phyloP scores from a whole-genome alignment of 2,113 vertebrate species.

The Rhinogobius similis region DNA sequence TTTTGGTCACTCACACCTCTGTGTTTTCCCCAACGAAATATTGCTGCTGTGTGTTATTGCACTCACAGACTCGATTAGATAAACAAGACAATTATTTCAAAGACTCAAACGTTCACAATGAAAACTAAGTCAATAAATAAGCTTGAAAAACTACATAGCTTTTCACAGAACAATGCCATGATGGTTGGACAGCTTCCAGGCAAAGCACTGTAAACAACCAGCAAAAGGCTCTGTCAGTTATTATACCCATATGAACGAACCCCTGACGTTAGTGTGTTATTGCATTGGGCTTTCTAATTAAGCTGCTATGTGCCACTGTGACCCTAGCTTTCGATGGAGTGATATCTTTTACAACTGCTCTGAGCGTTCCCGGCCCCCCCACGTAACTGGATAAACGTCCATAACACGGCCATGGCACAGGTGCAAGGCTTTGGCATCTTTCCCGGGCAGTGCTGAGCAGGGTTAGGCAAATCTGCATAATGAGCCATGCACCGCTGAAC shows the following conservation, averaged over 20 bases:
- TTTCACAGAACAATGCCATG: not conserved
- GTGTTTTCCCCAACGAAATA: conserved; percentile 12
- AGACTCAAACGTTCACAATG: conserved; percentile 21
- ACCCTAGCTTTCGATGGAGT: conserved; percentile 1
- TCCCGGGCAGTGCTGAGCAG: conserved; percentile 22
- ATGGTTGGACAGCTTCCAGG: not conserved
- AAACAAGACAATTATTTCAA: conserved; percentile 8
- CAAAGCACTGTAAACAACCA: conserved; percentile 20
- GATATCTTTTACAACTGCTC: conserved; percentile 33
- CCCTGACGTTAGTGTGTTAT: conserved; percentile 1
- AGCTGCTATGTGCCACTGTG: not conserved
- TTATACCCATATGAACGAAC: not conserved
- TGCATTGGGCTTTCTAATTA: conserved; percentile 31
- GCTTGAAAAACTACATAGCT: conserved; percentile 16
- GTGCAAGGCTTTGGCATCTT: conserved; percentile 40
- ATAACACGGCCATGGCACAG: conserved; percentile 9
- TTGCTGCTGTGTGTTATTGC: conserved; percentile 4
- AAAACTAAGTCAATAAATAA: conserved; percentile 14
- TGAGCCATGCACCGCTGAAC: conserved; percentile 6
- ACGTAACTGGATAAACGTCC: conserved; percentile 36
- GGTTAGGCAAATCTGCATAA: conserved; percentile 5
- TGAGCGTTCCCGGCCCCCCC: conserved; percentile 28
- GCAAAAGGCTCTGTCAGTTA: conserved; percentile 16
- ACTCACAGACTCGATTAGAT: conserved; percentile 25
- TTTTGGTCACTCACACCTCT: not conserved